Percentiles rank a stretch among this genome's conserved stretches.
phyloP scores from a whole-genome alignment of 2,888 invertebrate species.

The Troglohyphantes excavatus region DNA sequence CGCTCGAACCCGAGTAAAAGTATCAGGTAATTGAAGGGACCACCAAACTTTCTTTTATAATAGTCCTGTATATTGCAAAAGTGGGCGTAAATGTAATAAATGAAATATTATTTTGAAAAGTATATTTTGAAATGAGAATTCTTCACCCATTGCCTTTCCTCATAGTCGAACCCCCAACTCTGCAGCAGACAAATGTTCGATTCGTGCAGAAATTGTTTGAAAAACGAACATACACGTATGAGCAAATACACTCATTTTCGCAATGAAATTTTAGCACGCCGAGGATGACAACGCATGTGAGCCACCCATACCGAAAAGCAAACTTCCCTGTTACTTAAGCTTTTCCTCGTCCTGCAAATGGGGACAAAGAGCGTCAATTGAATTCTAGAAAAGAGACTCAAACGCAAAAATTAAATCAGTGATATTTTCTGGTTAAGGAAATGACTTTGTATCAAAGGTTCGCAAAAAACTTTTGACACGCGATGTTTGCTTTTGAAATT shows the following conservation, averaged over 20 bases:
- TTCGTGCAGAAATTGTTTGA: neutral
- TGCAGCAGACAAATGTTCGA: no score
- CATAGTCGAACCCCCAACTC: no score
- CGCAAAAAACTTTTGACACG: neutral
- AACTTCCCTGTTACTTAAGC: neutral
- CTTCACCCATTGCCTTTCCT: no score
- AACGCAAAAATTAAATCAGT: slow-evolving; percentile 50
- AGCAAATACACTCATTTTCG: neutral
- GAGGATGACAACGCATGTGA: neutral
- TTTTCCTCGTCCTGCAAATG: slow-evolving; percentile 4
- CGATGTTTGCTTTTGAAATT: neutral
- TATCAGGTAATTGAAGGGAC: no score
- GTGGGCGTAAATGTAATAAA: no score
- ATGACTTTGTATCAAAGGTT: neutral
- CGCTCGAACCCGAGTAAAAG: no score
- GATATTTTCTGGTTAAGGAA: slow-evolving; percentile 12
- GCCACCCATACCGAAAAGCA: neutral
- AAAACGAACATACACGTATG: neutral
- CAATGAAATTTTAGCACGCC: neutral
- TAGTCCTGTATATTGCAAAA: no score
- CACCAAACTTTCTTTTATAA: no score
- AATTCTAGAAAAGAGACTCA: no score
- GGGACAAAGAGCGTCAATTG: slow-evolving; percentile 6
- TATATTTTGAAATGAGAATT: no score
- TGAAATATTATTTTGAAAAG: no score